phyloP scores from a whole-genome alignment of 2,113 vertebrate genomes.

The Hippocampus comes region DNA sequence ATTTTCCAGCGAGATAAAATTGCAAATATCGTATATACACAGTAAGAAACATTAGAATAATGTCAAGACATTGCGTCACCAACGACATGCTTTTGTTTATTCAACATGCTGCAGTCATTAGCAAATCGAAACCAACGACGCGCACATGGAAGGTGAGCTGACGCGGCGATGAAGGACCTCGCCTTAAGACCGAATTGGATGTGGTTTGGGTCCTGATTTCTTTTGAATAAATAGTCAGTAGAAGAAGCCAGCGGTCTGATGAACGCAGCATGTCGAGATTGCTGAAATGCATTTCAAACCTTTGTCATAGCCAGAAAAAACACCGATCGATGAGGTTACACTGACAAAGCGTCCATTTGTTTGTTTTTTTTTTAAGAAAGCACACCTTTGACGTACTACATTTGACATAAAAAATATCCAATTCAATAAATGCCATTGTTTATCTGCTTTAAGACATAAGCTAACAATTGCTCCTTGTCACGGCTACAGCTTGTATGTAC shows the following conservation, averaged over 20 bases:
- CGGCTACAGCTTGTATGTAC: constrained; percentile 56
- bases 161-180: constrained; percentile 10
- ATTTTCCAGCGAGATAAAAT: constrained; percentile 69
- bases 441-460: constrained; percentile 34
- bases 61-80: constrained; percentile 55
- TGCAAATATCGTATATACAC: constrained; percentile 69
- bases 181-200: constrained; percentile 12
- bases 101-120: constrained; percentile 56
- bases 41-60: constrained; percentile 65
- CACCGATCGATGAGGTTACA: constrained; percentile 46
- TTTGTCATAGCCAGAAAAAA: constrained; percentile 26
- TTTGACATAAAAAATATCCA: constrained; percentile 65
- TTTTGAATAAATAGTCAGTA: constrained; percentile 51
- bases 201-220: constrained; percentile 14
- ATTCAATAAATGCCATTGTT: constrained; percentile 65
- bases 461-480: constrained; percentile 29
- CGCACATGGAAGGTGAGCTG: constrained; percentile 5
- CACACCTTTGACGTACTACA: constrained; percentile 59
- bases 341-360: constrained; percentile 28
- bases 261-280: constrained; percentile 43
- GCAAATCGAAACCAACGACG: constrained; percentile 23
- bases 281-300: constrained; percentile 19
- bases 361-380: constrained; percentile 9
- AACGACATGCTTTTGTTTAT: constrained; percentile 35
- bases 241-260: constrained; percentile 36